Evolutionary conservation across 92 coral and sea anemone species (phyloP).

Genomic region (Palythoa heliodiscus): DNA sequence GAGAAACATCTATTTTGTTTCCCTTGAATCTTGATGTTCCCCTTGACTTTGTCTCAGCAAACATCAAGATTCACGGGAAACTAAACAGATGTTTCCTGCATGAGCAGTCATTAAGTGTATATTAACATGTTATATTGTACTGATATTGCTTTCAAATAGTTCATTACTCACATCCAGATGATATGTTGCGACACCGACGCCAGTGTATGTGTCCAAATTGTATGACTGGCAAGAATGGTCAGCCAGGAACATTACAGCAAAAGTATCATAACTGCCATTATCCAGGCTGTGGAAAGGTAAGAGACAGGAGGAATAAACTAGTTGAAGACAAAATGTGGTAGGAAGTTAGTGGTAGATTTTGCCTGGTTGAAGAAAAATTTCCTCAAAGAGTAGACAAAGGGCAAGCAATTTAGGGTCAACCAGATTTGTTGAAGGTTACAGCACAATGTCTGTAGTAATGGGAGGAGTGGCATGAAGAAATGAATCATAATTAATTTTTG

Average conservation of each 20-base stretch:
- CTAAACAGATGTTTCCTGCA: too few relatives aligned
- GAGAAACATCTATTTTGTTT: too few relatives aligned
- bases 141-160: neutral
- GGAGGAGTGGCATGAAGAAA: too few relatives aligned
- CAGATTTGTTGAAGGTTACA: too few relatives aligned
- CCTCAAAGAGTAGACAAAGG: too few relatives aligned
- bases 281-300: conserved; percentile 89
- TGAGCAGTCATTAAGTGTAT: too few relatives aligned
- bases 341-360: neutral
- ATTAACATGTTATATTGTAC: neutral
- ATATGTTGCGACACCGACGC: conserved; percentile 70
- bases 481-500: too few relatives aligned
- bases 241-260: conserved; percentile 70
- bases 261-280: conserved; percentile 86
- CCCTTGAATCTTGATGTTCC: too few relatives aligned
- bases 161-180: conserved; percentile 31
- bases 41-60: too few relatives aligned
- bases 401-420: too few relatives aligned
- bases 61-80: too few relatives aligned
- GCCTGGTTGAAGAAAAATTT: neutral
- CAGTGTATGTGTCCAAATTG: conserved; percentile 91
- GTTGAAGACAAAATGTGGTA: neutral
- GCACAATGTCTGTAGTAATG: too few relatives aligned
- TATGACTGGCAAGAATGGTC: conserved; percentile 73
- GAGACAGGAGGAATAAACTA: neutral